These are phyloP conservation scores for Cricetomys ansorgei DNA, from an alignment of 2,113 vertebrate species.

Conservation along the genomic window DNA sequence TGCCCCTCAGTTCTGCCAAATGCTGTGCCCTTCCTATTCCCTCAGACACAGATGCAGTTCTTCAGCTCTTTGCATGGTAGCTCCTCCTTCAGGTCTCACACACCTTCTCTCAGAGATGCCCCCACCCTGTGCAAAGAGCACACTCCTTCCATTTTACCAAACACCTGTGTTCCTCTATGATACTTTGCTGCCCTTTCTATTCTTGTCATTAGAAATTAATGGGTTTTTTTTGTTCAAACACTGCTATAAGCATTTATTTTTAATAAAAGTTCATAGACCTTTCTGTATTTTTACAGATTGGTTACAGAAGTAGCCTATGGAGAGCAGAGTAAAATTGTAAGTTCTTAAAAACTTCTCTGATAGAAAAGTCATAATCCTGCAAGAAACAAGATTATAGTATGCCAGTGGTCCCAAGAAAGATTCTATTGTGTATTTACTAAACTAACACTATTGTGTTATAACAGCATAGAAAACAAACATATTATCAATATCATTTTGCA, in stretches of 20 bases:
- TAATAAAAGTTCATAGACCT: constrained; percentile 8
- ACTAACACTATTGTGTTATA: neutral
- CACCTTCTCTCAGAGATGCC: neutral
- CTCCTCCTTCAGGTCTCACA: neutral
- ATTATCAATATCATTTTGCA: neutral
- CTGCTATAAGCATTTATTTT: neutral
- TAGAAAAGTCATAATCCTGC: neutral
- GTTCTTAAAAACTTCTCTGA: neutral
- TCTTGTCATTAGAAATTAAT: neutral
- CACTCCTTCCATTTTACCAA: neutral
- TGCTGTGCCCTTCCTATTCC: neutral
- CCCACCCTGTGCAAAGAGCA: neutral
- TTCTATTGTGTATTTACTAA: neutral
- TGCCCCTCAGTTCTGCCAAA: neutral
- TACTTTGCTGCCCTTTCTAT: neutral
- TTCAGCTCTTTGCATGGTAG: neutral
- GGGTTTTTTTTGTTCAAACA: neutral
- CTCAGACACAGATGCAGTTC: neutral
- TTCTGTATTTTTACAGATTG: neutral
- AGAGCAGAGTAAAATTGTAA: neutral
- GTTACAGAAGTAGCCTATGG: neutral
- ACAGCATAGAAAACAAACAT: constrained; percentile 1
- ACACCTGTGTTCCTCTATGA: neutral
- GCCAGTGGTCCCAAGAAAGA: neutral
- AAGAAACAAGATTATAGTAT: neutral